A percentile compares a stretch with the other conserved stretches of the same genome.
phyloP scores from a whole-genome alignment of 2,113 vertebrate genomes.

The Dinomys branickii region DNA sequence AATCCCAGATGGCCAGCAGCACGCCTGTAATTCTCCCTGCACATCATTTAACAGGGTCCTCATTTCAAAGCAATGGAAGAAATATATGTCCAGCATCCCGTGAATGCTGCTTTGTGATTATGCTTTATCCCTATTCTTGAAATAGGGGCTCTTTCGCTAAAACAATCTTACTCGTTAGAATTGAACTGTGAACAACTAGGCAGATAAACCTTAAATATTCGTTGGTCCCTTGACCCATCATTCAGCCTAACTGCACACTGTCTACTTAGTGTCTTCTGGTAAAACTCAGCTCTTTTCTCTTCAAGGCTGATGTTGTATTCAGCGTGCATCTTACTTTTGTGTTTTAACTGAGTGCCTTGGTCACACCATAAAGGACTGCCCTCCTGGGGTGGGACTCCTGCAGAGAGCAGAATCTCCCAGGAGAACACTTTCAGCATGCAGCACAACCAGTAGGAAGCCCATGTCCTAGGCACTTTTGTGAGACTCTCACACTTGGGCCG shows the following conservation, averaged over 20 bases:
- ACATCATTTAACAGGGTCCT: slow-evolving; percentile 50
- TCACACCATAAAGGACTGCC: neutral
- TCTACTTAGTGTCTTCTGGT: neutral
- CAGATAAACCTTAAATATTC: neutral
- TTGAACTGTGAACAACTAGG: neutral
- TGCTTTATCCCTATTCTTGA: neutral
- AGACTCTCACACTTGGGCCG: neutral
- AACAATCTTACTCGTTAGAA: neutral
- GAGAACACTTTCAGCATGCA: neutral
- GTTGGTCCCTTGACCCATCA: neutral
- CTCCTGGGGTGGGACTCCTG: neutral
- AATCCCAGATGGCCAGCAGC: neutral
- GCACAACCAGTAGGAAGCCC: neutral
- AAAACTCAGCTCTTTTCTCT: neutral
- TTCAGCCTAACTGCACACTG: neutral
- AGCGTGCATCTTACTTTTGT: neutral
- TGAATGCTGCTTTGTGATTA: slow-evolving; percentile 48
- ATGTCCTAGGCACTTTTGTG: neutral
- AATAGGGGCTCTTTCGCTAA: neutral
- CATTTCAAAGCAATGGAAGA: slow-evolving; percentile 23
- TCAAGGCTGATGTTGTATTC: neutral
- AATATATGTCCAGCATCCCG: neutral
- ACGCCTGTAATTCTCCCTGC: neutral
- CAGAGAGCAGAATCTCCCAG: neutral
- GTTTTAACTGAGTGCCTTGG: neutral